Base-by-base conservation (phyloP, 2,113 vertebrate species). In the Uria aalge region DNA sequence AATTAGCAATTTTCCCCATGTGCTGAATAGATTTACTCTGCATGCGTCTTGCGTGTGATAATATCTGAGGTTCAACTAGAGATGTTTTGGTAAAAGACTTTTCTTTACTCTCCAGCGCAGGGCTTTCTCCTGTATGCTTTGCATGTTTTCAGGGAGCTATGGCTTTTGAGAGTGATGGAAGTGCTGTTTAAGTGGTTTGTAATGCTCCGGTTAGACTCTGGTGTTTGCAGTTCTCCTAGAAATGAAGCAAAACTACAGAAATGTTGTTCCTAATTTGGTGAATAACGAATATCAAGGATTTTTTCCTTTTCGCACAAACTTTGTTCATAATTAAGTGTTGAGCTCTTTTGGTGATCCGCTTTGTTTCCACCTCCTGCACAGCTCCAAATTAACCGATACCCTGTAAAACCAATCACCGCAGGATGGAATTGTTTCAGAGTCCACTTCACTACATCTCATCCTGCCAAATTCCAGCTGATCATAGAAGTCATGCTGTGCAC, bases 391-490 rank as follows among this genome's bases (percentile, higher is more conserved):
- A 91, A 95, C 79, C 92, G 77, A 80, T n/a, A 85, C 55, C 8
- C 12, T 57, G 34, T 59, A 84, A 90, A 86, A 69, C 36, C 16
- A 77, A 41, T 30, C 88, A n/a, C 67, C 81, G 56, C 85, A 85
- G 59, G 60, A 60, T 1, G 53, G 85, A 85, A 60, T 93, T 95
- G 85, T 90, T 96, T 94, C 60, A 82, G 62, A 97, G 71, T 79
- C 57, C 91, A 75, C 80, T 66, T 85, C 68, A 80, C 53, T 91
- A 43, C 73, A 60, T 32, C 56, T 76, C 63, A 38, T 79, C 18
- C 93, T 95, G 84, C 95, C 92, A 97, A 93, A 96, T 96, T 97
- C 97, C 91, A 90, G 47, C 91, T 93, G 96, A 96, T 85, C 4
- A 7, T 29, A 77, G 94, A 92, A 93, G 68, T 90, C 97, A 77